Evolutionary conservation across 2,113 vertebrate species (phyloP), one percentile per base, ranked within the genome.

Genomic region (Triplophysa rosa): DNA sequence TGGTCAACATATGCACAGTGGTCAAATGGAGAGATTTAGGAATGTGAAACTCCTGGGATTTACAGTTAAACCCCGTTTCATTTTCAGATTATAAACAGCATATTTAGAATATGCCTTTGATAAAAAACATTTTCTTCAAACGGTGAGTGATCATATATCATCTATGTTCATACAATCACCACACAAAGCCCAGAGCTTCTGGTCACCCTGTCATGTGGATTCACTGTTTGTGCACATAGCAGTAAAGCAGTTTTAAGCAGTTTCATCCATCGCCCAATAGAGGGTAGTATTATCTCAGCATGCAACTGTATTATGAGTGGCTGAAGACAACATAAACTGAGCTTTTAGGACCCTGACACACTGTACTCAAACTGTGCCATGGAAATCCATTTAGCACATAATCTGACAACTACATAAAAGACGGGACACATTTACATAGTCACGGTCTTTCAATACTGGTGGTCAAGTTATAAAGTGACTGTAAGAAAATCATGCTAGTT

Each of bases 251-350:
- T 72, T 72, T 42, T 37, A 29, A 74, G 69, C 76, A 71, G 58
- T 79, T 82, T 67, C 71, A n/a, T n/a, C 17, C 12, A 69, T 7
- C 23, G 68, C 77, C 80, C 83, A 84, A 79, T 49, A 84, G 83
- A 84, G 80, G 83, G 83, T 78, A 82, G 73, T 70, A 78, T 78
- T 73, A 79, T 65, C 66, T 47, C 70, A 79, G 80, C 76, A n/a
- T 68, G 79, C 16, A 69, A 69, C n/a, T 49, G 29, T 42, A 21
- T 37, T 13, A 19, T 56, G 12, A 10, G 19, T 13, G 37, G n/a
- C 56, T 74, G 56, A 59, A 24, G 24, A 64, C 33, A 21, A 24
- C 78, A 49, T 80, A 76, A 52, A 40, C 67, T 26, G 40, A 56
- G 56, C 40, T 72, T 65, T 42, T 67, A 69, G 64, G 26, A 37